Evolutionary conservation across 2,888 invertebrate genomes (phyloP).

Genomic region (Xestobium rufovillosum): DNA sequence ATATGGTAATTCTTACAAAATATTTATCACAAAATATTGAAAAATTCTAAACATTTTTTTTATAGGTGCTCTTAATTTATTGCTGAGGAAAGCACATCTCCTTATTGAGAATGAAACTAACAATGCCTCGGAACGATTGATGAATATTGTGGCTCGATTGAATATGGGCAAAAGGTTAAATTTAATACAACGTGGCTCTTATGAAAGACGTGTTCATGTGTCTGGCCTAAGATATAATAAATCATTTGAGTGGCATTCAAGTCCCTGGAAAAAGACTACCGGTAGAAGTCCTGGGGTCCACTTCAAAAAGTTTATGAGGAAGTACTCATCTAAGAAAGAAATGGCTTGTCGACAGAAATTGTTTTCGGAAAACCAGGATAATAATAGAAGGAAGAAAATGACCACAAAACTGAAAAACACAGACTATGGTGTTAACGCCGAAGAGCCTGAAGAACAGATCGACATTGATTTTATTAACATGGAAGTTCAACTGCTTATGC

Average conservation of each 20-base stretch:
- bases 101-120: constrained; percentile 8
- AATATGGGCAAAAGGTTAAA: constrained; percentile 15
- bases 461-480: too few relatives aligned
- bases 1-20: neutral
- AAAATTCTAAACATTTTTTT: too few relatives aligned
- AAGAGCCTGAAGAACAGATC: too few relatives aligned
- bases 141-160: constrained; percentile 7
- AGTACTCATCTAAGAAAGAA: too few relatives aligned
- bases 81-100: constrained; percentile 4
- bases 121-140: constrained; percentile 5
- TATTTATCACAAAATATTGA: too few relatives aligned
- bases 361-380: too few relatives aligned
- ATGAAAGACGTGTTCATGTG: constrained; percentile 14
- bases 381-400: too few relatives aligned
- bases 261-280: constrained; percentile 15
- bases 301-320: constrained; percentile 12
- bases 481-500: too few relatives aligned
- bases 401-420: too few relatives aligned
- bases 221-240: constrained; percentile 18
- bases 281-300: constrained; percentile 12
- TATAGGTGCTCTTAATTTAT: constrained; percentile 4
- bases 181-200: constrained; percentile 19
- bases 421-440: too few relatives aligned
- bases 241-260: constrained; percentile 15
- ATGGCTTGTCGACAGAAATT: too few relatives aligned